Evolutionary conservation across 1,140 invertebrate genomes (phyloP), one percentile per base, ranked within the genome.

Genomic region (Temnothorax longispinosus): DNA sequence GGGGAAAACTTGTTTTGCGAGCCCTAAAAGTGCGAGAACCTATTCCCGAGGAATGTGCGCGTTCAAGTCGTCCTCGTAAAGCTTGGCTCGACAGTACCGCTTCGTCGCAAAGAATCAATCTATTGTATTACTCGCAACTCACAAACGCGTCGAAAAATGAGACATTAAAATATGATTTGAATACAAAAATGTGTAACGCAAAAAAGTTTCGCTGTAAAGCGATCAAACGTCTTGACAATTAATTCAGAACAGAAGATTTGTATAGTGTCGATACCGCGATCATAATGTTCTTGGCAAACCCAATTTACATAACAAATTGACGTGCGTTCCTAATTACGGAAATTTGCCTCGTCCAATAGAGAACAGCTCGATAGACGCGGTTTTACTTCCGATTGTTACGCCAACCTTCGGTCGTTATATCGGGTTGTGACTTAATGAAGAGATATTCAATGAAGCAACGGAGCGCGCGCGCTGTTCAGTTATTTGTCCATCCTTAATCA

Each of bases 401-500:
- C 44, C 64, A 74, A 35, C 80, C 41, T 60, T 74, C 67, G 80
- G 18, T 69, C 62, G 41, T 82, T 74, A 74, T 58, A 60, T 82
- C 80, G 67, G 27, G 27, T 82, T 60, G 54, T 47, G 52, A 74
- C 67, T 82, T 47, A 82, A 82, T 72, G 41, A 58, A 82, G 80
- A 82, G 41, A 82, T 69, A 72, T 58, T 82, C 69, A 82, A 82
- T 82, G 80, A 74, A 72, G 67, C 69, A 38, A 18, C 60, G 47
- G 27, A 74, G 77, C 62, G 21, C 58, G 58, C 75, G 13, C 64
- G 47, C 67, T 8, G 50, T 82, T 82, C 78, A 60, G 80, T 82
- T 74, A 82, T 74, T 82, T 58, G 67, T 82, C 80, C 80, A 82
- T 82, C 67, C 80, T 72, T 74, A 74, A 82, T 82, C 67, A 82